Evolutionary conservation across 1,140 invertebrate genomes (phyloP).

Genomic region (Ptiloglossa arizonensis): DNA sequence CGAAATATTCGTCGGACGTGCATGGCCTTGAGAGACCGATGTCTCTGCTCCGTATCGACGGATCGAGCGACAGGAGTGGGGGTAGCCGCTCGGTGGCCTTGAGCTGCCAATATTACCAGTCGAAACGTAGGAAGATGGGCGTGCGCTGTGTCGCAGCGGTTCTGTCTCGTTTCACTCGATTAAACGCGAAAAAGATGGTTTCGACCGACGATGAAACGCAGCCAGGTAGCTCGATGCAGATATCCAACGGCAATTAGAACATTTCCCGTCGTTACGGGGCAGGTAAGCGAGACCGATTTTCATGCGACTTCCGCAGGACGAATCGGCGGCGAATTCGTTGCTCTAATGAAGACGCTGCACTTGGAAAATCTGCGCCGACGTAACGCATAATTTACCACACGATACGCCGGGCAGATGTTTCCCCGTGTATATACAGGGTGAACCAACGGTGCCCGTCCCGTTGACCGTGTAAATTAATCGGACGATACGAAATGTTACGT

Average conservation of each 20-base stretch:
- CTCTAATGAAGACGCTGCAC: conserved; percentile 39
- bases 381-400: conserved; percentile 16
- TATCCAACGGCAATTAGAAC: conserved; percentile 74
- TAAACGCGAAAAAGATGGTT: conserved; percentile 73
- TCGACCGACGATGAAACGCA: conserved; percentile 70
- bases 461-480: background rate
- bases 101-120: background rate
- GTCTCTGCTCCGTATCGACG: too few relatives aligned
- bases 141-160: conserved; percentile 51
- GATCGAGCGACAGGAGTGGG: too few relatives aligned
- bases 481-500: too few relatives aligned
- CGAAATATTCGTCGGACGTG: too few relatives aligned
- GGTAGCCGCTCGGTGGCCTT: background rate
- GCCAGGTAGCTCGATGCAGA: conserved; percentile 58
- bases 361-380: conserved; percentile 33
- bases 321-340: conserved; percentile 34
- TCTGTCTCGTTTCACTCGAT: conserved; percentile 76
- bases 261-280: conserved; percentile 77
- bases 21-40: too few relatives aligned
- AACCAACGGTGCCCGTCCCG: too few relatives aligned
- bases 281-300: conserved; percentile 79
- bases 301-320: conserved; percentile 74
- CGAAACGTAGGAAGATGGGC: background rate
- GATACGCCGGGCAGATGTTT: background rate
- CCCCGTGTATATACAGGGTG: background rate